These are phyloP conservation scores for Pogonocichla stellata DNA, from an alignment of 2,113 vertebrate genomes.

Conservation along the genomic window DNA sequence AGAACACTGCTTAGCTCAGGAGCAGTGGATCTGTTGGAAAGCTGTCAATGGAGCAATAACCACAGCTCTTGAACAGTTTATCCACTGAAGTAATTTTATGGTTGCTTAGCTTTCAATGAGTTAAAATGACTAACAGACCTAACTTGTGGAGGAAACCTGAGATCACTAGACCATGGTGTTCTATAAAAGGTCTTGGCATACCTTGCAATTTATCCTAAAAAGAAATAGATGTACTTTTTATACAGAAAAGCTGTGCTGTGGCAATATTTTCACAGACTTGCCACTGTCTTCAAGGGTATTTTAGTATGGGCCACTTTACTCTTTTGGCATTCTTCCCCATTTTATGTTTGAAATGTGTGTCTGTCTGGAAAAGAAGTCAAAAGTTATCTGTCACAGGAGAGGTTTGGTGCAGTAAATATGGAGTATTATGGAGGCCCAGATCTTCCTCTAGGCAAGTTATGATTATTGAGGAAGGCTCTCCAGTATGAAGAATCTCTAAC, in stretches of 20 bases:
- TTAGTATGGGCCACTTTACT: neutral
- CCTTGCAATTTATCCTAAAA: neutral
- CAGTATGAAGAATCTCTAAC: neutral
- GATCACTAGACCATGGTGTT: neutral
- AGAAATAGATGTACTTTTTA: neutral
- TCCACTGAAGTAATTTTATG: neutral
- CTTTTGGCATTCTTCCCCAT: neutral
- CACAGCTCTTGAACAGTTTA: neutral
- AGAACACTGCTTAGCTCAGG: neutral
- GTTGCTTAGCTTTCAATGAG: slow-evolving; percentile 2
- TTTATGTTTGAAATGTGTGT: neutral
- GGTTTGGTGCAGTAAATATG: neutral
- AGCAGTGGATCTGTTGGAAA: neutral
- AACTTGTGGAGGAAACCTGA: neutral
- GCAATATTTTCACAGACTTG: neutral
- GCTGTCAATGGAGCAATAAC: neutral
- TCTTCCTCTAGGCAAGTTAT: neutral
- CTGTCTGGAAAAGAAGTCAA: neutral
- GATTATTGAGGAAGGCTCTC: neutral
- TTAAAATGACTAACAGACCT: slow-evolving; percentile 17
- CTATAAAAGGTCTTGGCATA: neutral
- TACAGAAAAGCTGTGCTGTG: neutral
- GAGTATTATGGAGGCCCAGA: neutral
- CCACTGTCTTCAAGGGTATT: neutral
- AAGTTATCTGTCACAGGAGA: neutral